These are phyloP conservation scores for Geotria australis DNA, from an alignment of 2,797 vertebrate species.

Conservation along the genomic window DNA sequence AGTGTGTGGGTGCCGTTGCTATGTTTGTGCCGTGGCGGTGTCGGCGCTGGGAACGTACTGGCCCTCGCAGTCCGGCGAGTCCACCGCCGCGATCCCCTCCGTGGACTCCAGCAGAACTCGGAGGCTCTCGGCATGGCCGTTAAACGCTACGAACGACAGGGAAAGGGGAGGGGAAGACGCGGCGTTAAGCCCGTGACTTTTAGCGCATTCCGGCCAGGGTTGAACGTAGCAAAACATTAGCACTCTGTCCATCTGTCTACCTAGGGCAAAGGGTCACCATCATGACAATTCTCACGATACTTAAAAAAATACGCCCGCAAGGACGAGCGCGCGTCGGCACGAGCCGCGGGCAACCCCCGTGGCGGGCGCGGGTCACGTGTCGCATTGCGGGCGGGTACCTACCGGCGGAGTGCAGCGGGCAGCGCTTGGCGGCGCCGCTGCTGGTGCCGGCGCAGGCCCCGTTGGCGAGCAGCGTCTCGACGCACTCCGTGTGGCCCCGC, in stretches of 20 bases:
- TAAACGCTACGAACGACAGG: slow-evolving; percentile 22
- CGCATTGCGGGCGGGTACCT: background rate
- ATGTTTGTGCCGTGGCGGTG: background rate
- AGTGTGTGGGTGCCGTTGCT: too few relatives aligned
- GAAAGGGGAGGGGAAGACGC: background rate
- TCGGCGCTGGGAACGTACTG: slow-evolving; percentile 30
- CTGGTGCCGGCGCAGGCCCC: slow-evolving; percentile 59
- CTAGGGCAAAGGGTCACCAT: too few relatives aligned
- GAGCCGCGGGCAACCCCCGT: too few relatives aligned
- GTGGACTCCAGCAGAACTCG: slow-evolving; percentile 69
- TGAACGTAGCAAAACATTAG: too few relatives aligned
- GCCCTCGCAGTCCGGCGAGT: slow-evolving; percentile 43
- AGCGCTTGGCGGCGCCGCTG: slow-evolving; percentile 58
- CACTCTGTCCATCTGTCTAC: too few relatives aligned
- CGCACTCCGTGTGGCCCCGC: slow-evolving; percentile 46
- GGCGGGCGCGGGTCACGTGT: too few relatives aligned
- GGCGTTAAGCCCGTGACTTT: background rate
- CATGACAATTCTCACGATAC: too few relatives aligned
- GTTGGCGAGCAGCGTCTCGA: slow-evolving; percentile 64
- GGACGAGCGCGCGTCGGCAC: too few relatives aligned
- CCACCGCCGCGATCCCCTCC: slow-evolving; percentile 30
- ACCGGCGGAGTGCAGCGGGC: slow-evolving; percentile 74
- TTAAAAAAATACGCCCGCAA: too few relatives aligned
- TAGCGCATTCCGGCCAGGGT: too few relatives aligned
- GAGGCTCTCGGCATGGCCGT: slow-evolving; percentile 62